Base-by-base conservation (phyloP, 2,113 vertebrate genomes). In the Rhombomys opimus region DNA sequence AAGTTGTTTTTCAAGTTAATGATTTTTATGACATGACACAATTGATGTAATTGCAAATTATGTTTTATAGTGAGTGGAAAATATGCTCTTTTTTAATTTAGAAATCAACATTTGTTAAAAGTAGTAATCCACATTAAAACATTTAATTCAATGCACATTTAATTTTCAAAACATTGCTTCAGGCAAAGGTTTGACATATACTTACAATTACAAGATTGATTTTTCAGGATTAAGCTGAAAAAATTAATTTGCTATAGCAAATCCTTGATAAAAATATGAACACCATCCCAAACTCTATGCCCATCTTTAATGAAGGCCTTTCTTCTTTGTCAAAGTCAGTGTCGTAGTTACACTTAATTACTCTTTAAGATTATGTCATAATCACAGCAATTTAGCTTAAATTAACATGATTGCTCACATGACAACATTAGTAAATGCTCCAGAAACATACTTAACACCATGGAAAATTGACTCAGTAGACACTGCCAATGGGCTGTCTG, bases 121-220 rank as follows among this genome's bases (percentile, higher is more conserved):
- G 93, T 97, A 95, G 87, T 91, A 97, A 97, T 98, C 94, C 2
- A 96, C 95, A 97, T 98, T 97, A 96, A 97, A 96, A 93, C 97
- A 96, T 90, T 97, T 81, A 98, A 98, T 96, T 94, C 91, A 96
- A 18, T 97, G 92, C 90, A 95, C 94, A 95, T 97, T 98, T 98
- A 98, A 98, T 98, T 98, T 98, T 98, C 97, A 97, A 96, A 98
- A 96, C 78, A 88, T 96, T 97, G 96, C 98, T 96, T 97, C 85
- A 96, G 92, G 98, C 95, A 97, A 4, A 88, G 61, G 72, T 90
- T 97, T 98, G 97, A 97, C 96, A 97, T 98, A 98, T 98, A 97
- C 96, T 97, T 98, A 97, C 95, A 98, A 96, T 90, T 15, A 98
- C 98, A 98, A 97, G 97, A 97, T 98, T 97, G 97, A 52, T 95